phyloP scores from a whole-genome alignment of 2,113 vertebrate species.

The Sterna hirundo region DNA sequence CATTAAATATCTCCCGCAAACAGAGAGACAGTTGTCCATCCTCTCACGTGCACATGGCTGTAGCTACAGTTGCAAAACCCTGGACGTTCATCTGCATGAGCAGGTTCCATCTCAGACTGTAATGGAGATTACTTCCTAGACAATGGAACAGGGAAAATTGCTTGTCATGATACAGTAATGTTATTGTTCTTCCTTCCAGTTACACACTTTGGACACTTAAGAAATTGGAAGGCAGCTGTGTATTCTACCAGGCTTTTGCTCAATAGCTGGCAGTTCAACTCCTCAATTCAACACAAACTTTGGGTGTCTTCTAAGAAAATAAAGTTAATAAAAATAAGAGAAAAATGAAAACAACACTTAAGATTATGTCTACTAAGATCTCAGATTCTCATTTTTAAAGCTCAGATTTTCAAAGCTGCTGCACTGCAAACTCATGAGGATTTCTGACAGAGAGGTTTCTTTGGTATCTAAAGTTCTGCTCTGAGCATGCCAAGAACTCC shows the following conservation, averaged over 20 bases:
- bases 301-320: not conserved
- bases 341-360: not conserved
- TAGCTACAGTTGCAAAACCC: not conserved
- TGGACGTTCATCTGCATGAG: not conserved
- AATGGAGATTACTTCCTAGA: not conserved
- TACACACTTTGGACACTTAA: not conserved
- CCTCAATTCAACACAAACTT: not conserved
- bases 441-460: not conserved
- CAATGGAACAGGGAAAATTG: not conserved
- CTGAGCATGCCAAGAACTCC: not conserved
- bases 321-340: not conserved
- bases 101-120: not conserved
- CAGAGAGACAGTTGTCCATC: conserved; percentile 8
- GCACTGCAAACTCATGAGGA: not conserved
- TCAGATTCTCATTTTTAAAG: not conserved
- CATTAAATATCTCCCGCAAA: not conserved
- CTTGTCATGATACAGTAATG: not conserved
- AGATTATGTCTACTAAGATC: not conserved
- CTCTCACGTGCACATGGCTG: not conserved
- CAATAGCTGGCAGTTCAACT: not conserved
- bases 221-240: not conserved
- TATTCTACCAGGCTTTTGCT: not conserved
- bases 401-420: not conserved
- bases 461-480: conserved; percentile 7
- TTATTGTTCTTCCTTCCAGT: not conserved